A percentile compares a stretch with the other conserved stretches of the same genome.
Evolutionary conservation across 2,113 vertebrate genomes (phyloP).

Genomic region (Emydura subglobosa): DNA sequence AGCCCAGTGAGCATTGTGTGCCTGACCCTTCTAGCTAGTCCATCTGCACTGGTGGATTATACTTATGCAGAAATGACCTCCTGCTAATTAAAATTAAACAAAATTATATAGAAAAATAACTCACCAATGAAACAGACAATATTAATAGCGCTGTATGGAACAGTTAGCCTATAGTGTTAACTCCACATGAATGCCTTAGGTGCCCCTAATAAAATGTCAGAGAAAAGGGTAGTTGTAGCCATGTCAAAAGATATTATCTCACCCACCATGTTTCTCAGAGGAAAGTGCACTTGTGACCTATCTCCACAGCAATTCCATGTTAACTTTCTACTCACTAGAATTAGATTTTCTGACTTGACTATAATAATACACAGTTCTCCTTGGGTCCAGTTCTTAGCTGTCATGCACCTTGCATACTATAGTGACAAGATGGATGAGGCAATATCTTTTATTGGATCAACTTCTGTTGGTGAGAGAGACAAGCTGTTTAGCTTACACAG

Average conservation of each 20-base stretch:
- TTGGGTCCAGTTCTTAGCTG: not conserved
- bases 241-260: not conserved
- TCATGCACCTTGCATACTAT: not conserved
- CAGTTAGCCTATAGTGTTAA: not conserved
- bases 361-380: not conserved
- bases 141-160: not conserved
- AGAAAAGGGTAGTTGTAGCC: not conserved
- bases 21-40: not conserved
- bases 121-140: not conserved
- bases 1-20: not conserved
- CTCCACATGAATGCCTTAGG: not conserved
- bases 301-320: not conserved
- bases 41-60: not conserved
- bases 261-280: not conserved
- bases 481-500: not conserved
- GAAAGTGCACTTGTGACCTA: not conserved
- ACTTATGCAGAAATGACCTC: not conserved
- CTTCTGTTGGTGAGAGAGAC: not conserved
- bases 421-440: not conserved
- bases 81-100: constrained; percentile 18
- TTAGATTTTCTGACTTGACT: not conserved
- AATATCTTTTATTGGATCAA: not conserved
- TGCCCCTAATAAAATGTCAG: not conserved
- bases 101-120: constrained; percentile 12
- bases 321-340: not conserved